phyloP scores from a whole-genome alignment of 2,797 vertebrate species.

The Thunnus albacares region DNA sequence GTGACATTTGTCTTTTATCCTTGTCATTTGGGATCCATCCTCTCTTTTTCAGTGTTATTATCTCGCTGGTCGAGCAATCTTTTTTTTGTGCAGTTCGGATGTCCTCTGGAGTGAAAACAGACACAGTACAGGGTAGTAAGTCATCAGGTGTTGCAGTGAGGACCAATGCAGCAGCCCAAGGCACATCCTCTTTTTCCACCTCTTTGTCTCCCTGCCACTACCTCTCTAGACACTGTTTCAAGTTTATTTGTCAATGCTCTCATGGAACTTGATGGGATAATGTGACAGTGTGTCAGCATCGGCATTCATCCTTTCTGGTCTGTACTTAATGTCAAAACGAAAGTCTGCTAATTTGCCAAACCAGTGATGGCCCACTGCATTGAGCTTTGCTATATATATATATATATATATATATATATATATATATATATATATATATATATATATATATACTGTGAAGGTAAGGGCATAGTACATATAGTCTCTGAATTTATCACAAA shows the following conservation, averaged over 20 bases:
- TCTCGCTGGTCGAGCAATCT: too few species aligned
- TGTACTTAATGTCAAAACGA: not conserved
- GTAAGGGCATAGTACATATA: too few species aligned
- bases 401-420: too few species aligned
- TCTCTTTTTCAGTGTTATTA: too few species aligned
- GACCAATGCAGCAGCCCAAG: not conserved
- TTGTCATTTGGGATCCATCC: too few species aligned
- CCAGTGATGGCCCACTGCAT: slow-evolving; percentile 5
- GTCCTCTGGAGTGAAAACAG: not conserved
- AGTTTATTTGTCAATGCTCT: not conserved
- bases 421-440: too few species aligned
- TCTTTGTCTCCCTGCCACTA: not conserved
- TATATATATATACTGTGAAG: slow-evolving; percentile 24
- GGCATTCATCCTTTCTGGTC: not conserved
- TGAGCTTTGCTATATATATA: slow-evolving; percentile 4
- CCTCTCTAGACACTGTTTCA: not conserved
- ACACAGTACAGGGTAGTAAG: rapidly evolving
- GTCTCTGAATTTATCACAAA: too few species aligned
- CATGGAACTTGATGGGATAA: not conserved
- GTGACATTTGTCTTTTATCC: not conserved
- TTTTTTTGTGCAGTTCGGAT: not conserved
- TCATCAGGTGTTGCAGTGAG: not conserved
- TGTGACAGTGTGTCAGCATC: not conserved
- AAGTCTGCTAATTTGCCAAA: slow-evolving; percentile 1
- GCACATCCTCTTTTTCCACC: not conserved